Base-by-base conservation (phyloP, 2,888 invertebrate species). In the Cheilosia variabilis region DNA sequence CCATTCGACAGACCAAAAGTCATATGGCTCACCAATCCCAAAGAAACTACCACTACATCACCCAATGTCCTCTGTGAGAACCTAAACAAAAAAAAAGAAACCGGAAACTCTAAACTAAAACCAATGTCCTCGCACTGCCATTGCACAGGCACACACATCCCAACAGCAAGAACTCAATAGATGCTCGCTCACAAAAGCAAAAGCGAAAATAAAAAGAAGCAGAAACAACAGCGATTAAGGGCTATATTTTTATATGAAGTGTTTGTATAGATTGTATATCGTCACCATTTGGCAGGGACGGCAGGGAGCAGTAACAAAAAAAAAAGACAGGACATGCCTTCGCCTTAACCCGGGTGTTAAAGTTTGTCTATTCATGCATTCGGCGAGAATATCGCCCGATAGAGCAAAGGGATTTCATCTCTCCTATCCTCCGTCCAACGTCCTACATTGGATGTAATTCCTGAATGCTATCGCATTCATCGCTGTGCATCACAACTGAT, bases 401-500 rank as follows among this genome's bases (percentile, higher is more conserved):
- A 17, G 52, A 43, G 62, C 68, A 62, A 55, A 65, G 73, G 68
- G 79, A 79, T 75, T 75, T 69, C 43, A 57, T 57, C 43, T 60
- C 37, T 68, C n/a, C 37, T 27, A 34, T 10, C 45, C 15, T 68
- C 27, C 17, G 3, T 43, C 47, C 17, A 9, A 27, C 17, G 24
- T 53, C 31, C 45, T 65, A 65, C 63, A 63, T 71, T 65, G 76
- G 41, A 68, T 79, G 83, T 83, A 63, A 79, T 68, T 79, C 60
- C 69, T 58, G 65, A 55, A 71, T 69, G 63, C 79, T 84, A 84
- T 84, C 41, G 66, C 65, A 80, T 84, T 80, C 71, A 80, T 80
- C 71, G 84, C 62, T 72, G 66, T 76, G 55, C 76, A 80, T 80
- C 84, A 86, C 71, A 80, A 81, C 76, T 86, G 84, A 86, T 86